A percentile compares a stretch with the other conserved stretches of the same genome.
phyloP scores from a whole-genome alignment of 2,113 vertebrate species.

The Aythya baeri region DNA sequence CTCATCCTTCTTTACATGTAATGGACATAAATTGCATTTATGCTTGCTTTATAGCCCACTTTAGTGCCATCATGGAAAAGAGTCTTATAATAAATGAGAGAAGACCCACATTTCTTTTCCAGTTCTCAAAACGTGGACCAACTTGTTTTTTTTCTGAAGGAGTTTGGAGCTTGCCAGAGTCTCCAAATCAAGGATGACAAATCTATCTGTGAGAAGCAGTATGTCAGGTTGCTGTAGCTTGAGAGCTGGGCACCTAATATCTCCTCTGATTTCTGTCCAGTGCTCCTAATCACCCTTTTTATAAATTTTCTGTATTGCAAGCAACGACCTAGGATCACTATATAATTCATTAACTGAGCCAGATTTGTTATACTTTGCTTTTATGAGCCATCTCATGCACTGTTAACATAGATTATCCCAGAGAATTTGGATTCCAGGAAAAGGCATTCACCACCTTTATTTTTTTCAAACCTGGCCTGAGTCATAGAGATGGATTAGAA shows the following conservation, averaged over 20 bases:
- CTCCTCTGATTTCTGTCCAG: neutral
- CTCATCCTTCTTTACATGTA: constrained; percentile 24
- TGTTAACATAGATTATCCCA: neutral
- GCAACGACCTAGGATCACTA: neutral
- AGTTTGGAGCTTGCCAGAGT: neutral
- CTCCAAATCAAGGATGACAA: neutral
- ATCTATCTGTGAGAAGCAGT: neutral
- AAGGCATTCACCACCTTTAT: neutral
- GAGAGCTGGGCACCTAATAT: neutral
- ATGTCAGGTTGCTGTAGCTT: neutral
- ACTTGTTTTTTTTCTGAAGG: neutral
- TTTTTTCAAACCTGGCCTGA: neutral
- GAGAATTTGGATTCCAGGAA: constrained; percentile 19
- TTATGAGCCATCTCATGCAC: neutral
- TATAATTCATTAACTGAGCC: neutral
- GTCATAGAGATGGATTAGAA: neutral
- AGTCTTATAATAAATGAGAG: constrained; percentile 23
- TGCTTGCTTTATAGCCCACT: constrained; percentile 46
- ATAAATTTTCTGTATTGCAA: constrained; percentile 1
- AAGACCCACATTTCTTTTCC: neutral
- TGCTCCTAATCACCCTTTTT: neutral
- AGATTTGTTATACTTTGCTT: neutral
- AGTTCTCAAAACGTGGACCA: constrained; percentile 19
- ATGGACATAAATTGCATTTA: constrained; percentile 54
- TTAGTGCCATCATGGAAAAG: constrained; percentile 8